phyloP scores from a whole-genome alignment of 2,888 invertebrate species.

The Dryadula phaetusa region DNA sequence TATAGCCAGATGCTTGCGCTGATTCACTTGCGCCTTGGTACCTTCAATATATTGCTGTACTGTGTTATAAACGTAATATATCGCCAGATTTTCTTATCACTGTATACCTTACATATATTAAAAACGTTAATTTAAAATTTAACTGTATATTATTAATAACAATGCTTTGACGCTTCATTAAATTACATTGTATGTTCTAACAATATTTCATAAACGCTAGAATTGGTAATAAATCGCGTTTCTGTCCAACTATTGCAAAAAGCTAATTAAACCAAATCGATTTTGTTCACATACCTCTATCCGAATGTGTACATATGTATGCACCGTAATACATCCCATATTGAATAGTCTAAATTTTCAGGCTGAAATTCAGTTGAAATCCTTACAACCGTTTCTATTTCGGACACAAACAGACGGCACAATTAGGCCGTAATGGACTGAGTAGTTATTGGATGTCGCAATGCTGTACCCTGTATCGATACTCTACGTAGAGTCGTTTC shows the following conservation, averaged over 20 bases:
- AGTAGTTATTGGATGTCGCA: slow-evolving; percentile 27
- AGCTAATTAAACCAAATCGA: slow-evolving; percentile 10
- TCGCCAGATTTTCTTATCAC: no score
- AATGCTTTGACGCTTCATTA: no score
- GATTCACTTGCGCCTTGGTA: no score
- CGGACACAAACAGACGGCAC: slow-evolving; percentile 30
- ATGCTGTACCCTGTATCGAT: slow-evolving; percentile 10
- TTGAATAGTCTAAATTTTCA: slow-evolving; percentile 22
- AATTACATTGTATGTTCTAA: no score
- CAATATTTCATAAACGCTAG: not conserved
- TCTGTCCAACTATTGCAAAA: not conserved
- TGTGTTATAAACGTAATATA: no score
- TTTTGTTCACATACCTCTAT: not conserved
- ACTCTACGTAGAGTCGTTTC: slow-evolving; percentile 11
- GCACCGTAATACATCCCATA: slow-evolving; percentile 8
- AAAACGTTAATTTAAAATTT: no score
- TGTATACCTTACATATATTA: no score
- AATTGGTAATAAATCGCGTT: not conserved
- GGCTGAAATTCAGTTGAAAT: slow-evolving; percentile 26
- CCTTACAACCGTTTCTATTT: slow-evolving; percentile 29
- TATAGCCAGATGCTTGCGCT: no score
- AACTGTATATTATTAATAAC: no score
- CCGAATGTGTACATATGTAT: not conserved
- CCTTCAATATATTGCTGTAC: no score
- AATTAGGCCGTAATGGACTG: slow-evolving; percentile 29